Evolutionary conservation across 2,888 invertebrate species (phyloP).

Genomic region (Drosophila leonis): DNA sequence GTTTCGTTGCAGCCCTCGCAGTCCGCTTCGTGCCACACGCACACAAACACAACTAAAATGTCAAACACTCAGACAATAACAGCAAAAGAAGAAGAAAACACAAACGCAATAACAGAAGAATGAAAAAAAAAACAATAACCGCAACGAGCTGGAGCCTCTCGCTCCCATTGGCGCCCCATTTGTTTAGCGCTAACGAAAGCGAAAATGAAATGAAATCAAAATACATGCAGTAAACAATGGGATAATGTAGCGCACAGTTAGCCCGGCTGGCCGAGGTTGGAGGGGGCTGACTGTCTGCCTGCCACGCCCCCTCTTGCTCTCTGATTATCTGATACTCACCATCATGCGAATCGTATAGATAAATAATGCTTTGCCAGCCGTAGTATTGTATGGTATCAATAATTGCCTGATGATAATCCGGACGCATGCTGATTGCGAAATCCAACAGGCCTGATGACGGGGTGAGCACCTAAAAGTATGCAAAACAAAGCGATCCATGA

Average conservation of each 20-base stretch:
- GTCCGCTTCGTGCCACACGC: constrained; percentile 15
- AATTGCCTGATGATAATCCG: constrained; percentile 97
- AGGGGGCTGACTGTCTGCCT: not conserved
- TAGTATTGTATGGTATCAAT: constrained; percentile 97
- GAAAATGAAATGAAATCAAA: constrained; percentile 74
- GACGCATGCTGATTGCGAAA: constrained; percentile 96
- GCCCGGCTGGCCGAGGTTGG: not conserved
- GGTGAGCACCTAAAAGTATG: constrained; percentile 89
- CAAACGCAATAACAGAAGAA: constrained; percentile 17
- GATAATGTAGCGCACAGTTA: constrained; percentile 41
- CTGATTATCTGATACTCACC: constrained; percentile 87
- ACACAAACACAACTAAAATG: constrained; percentile 36
- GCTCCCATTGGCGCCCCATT: constrained; percentile 54
- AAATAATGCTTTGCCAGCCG: constrained; percentile 92
- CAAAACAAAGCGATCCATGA: constrained; percentile 62
- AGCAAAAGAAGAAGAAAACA: not conserved
- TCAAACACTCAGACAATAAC: constrained; percentile 32
- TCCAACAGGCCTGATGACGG: constrained; percentile 95
- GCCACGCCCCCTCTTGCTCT: not conserved
- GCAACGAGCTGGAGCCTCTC: not conserved
- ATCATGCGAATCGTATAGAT: constrained; percentile 92
- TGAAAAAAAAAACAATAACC: constrained; percentile 24
- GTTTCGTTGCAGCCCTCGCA: constrained; percentile 16
- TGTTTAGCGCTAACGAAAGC: constrained; percentile 64
- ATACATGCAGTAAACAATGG: constrained; percentile 62